A percentile compares a stretch with the other conserved stretches of the same genome.
Evolutionary conservation across 2,113 vertebrate genomes (phyloP).

Genomic region (Silurus meridionalis): DNA sequence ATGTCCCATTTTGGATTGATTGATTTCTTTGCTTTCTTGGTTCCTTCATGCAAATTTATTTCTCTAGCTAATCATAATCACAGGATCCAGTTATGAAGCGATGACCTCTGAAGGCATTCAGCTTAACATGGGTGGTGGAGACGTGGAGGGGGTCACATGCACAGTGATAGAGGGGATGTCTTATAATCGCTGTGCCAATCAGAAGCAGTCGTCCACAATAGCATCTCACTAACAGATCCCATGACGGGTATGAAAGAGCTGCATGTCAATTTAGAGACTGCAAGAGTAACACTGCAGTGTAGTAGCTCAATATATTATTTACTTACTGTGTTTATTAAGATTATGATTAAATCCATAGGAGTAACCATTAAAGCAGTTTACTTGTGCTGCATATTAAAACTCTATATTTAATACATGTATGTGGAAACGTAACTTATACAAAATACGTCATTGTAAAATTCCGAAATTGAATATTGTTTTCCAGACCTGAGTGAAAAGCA

Average conservation of each 20-base stretch:
- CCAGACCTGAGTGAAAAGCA: conserved; percentile 69
- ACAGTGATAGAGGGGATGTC: conserved; percentile 77
- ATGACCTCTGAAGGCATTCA: conserved; percentile 83
- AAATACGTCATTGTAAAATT: neutral
- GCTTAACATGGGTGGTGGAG: conserved; percentile 72
- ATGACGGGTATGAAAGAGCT: conserved; percentile 58
- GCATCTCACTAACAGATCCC: conserved; percentile 59
- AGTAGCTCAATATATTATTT: neutral
- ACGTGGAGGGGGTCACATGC: conserved; percentile 79
- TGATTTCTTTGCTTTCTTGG: neutral
- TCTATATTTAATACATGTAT: neutral
- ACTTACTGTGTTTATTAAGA: neutral
- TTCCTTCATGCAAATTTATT: neutral
- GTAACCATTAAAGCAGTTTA: neutral
- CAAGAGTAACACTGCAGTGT: neutral
- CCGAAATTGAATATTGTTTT: neutral
- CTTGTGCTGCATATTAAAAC: neutral
- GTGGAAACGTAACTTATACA: neutral
- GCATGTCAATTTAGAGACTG: neutral
- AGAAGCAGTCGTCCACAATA: conserved; percentile 55
- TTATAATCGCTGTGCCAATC: conserved; percentile 70
- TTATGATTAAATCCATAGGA: neutral
- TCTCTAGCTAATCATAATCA: conserved; percentile 84
- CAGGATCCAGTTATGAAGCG: conserved; percentile 81
- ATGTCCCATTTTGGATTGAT: neutral